Evolutionary conservation across 2,888 invertebrate species (phyloP).

Genomic region (Clusia tigrina): DNA sequence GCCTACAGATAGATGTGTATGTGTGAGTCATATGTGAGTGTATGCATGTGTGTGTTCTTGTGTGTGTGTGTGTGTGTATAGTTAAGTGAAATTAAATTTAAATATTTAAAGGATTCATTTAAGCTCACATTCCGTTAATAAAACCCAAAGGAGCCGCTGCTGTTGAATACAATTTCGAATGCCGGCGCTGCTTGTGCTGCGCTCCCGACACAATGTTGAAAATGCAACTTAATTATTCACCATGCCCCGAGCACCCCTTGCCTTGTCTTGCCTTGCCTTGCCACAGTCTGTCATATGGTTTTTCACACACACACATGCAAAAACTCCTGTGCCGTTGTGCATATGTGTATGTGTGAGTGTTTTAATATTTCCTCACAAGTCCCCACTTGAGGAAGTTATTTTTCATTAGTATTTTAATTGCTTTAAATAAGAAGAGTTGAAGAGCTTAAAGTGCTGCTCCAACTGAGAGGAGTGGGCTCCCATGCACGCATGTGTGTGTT

Average conservation of each 20-base stretch:
- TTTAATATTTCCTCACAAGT: not conserved
- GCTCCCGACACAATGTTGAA: constrained; percentile 30
- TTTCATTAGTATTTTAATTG: constrained; percentile 17
- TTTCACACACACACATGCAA: not conserved
- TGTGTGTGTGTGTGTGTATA: not conserved
- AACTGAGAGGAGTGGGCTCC: too few relatives aligned
- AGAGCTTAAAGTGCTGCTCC: too few relatives aligned
- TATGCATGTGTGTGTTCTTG: not conserved
- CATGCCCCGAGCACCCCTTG: constrained; percentile 17
- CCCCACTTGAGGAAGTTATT: constrained; percentile 16
- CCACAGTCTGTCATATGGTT: not conserved
- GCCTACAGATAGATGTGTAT: not conserved
- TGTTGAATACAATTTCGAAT: constrained; percentile 15
- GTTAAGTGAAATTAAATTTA: constrained; percentile 46
- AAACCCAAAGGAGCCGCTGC: constrained; percentile 44
- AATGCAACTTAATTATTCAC: constrained; percentile 47
- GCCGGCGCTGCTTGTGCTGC: not conserved
- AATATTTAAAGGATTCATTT: constrained; percentile 51
- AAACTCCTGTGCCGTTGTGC: not conserved
- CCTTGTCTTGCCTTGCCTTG: not conserved
- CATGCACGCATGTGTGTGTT: too few relatives aligned
- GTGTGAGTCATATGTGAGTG: not conserved
- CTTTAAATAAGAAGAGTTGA: constrained; percentile 4
- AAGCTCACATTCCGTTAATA: constrained; percentile 49
- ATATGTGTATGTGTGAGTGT: not conserved